phyloP scores from a whole-genome alignment of 2,113 vertebrate genomes.

The Cyrtonyx montezumae region DNA sequence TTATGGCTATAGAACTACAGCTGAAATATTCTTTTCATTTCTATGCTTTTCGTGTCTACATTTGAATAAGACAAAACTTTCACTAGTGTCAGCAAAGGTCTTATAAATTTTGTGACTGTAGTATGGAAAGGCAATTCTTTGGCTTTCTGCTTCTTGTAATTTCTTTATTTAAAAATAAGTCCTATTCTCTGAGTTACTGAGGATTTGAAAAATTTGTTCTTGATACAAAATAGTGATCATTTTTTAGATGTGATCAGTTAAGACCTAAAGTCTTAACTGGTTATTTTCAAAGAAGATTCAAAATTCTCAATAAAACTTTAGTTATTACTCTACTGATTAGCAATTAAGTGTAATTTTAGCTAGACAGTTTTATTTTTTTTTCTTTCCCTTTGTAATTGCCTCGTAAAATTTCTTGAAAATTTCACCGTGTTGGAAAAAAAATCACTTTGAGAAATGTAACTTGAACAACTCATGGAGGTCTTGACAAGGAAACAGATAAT shows the following conservation, averaged over 20 bases:
- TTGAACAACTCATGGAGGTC: fast-evolving
- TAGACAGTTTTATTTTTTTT: fast-evolving
- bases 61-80: background rate
- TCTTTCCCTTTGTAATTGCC: fast-evolving
- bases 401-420: background rate
- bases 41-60: background rate
- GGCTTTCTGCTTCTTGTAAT: background rate
- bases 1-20: background rate
- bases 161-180: background rate
- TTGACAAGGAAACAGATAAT: background rate
- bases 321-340: background rate
- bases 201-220: background rate
- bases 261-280: fast-evolving
- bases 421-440: background rate
- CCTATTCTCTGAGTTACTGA: fast-evolving
- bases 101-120: fast-evolving
- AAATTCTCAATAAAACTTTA: background rate
- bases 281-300: background rate
- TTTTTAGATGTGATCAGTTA: too few species aligned
- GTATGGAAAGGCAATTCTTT: fast-evolving
- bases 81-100: background rate
- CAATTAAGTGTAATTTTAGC: background rate
- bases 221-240: background rate
- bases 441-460: background rate
- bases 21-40: background rate